Evolutionary conservation across 2,797 vertebrate species (phyloP).

Genomic region (Alectoris magna): DNA sequence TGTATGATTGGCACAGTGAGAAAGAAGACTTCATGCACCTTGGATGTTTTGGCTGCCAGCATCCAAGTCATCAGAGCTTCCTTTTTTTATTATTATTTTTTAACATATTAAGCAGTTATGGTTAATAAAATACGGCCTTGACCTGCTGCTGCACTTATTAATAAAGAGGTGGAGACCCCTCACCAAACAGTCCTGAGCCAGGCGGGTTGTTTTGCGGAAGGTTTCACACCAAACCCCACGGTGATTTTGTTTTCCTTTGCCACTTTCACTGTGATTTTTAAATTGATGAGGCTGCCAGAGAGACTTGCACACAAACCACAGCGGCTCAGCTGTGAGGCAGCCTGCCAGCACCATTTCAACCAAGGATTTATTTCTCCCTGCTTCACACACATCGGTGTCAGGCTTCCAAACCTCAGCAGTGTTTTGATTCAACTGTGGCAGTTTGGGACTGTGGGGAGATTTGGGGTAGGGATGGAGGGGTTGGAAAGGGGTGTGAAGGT

Average conservation of each 20-base stretch:
- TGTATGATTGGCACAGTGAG: not conserved
- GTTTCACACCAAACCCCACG: not conserved
- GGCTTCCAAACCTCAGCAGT: not conserved
- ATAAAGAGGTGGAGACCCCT: not conserved
- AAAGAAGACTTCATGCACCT: slow-evolving; percentile 39
- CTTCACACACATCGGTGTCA: not conserved
- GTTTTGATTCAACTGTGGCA: not conserved
- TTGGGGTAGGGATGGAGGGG: not conserved
- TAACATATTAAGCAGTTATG: not conserved
- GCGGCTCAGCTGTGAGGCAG: not conserved
- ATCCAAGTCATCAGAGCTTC: not conserved
- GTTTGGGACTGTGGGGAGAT: not conserved
- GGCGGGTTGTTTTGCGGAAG: not conserved
- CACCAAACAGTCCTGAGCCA: not conserved
- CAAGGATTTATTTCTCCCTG: not conserved
- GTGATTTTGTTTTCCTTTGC: slow-evolving; percentile 40
- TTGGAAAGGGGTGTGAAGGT: not conserved
- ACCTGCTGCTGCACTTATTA: not conserved
- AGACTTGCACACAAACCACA: slow-evolving; percentile 17
- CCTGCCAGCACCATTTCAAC: slow-evolving; percentile 24
- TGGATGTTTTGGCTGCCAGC: not conserved
- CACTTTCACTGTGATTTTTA: slow-evolving; percentile 29
- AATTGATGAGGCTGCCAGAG: slow-evolving; percentile 10
- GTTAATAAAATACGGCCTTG: not conserved
- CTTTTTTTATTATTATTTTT: not conserved